Evolutionary conservation across 2,113 vertebrate species (phyloP).

Genomic region (Natator depressus): DNA sequence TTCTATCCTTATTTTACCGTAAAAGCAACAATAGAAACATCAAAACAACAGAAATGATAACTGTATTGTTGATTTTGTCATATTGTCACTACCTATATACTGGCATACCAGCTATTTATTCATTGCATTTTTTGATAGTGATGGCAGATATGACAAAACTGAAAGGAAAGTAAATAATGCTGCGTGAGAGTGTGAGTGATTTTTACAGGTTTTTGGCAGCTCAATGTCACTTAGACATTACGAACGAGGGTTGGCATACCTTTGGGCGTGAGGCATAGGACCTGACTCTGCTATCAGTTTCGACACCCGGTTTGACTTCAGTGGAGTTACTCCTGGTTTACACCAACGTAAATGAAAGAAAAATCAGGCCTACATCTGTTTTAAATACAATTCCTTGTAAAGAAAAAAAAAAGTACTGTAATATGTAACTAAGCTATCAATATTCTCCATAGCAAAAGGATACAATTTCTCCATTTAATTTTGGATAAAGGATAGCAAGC

Average conservation of each 20-base stretch:
- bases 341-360: not conserved
- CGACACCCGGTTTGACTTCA: not conserved
- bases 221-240: not conserved
- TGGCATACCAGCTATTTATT: not conserved
- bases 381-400: not conserved
- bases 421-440: not conserved
- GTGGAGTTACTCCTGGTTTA: not conserved
- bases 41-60: not conserved
- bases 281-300: not conserved
- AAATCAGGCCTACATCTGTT: not conserved
- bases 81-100: not conserved
- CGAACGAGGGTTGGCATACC: not conserved
- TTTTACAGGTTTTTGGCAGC: not conserved
- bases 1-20: not conserved
- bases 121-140: not conserved
- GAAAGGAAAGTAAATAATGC: not conserved
- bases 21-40: not conserved
- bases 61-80: not conserved
- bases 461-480: constrained; percentile 4
- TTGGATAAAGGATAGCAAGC: not conserved
- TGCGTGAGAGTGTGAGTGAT: not conserved
- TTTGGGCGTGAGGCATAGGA: not conserved
- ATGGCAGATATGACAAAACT: not conserved
- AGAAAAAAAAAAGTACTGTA: not conserved
- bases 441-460: not conserved